Base-by-base conservation (phyloP, 1,140 invertebrate genomes). In the Pantala flavescens region DNA sequence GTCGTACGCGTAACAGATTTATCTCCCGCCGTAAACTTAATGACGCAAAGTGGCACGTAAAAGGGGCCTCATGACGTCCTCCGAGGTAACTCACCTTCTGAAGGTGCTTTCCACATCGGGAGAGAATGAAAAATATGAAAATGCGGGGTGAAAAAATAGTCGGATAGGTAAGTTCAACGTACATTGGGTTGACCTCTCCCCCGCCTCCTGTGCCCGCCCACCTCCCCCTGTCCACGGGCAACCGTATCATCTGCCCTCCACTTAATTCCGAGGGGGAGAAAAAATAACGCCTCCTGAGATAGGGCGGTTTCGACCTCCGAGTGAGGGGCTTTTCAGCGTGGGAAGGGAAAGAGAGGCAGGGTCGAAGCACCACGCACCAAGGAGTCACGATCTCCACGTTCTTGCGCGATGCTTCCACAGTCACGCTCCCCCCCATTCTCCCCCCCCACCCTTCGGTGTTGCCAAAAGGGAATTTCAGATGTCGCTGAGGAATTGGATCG, bases 281-380 rank as follows among this genome's bases (percentile, higher is more conserved):
- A 24, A 43, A 42, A 73, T 28, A 36, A 72, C 72, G 36, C 36
- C 72, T 21, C 42, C 24, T 49, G 24, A 36, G 28, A 42, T 9
- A 73, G 43, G 72, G 72, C 72, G 72, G 36, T 73, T 49, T 73
- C 49, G 49, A 63, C 49, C 49, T 63, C 12, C 43, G 12, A 21
- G 49, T 7, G 49, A 19, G 49, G 49, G 49, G 49, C 1, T 19
- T 63, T 21, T 16, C 5, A 63, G 49, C 49, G 49, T 63, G 49
- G 49, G 49, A 63, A 63, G 49, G 49, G 49, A 63, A 63, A 63
- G 14, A 63, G n/a, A 21, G n/a, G 16, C 14, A 21, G 49, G n/a
- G 14, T 21, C 12, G 14, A 12, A 63, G 49, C 49, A 63, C 49
- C 49, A 63, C 49, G 49, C 49, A 63, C 49, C 49, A 63, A 63